Conservation (phyloP, 2,888 invertebrate species). For the Cosmia trapezina region DNA sequence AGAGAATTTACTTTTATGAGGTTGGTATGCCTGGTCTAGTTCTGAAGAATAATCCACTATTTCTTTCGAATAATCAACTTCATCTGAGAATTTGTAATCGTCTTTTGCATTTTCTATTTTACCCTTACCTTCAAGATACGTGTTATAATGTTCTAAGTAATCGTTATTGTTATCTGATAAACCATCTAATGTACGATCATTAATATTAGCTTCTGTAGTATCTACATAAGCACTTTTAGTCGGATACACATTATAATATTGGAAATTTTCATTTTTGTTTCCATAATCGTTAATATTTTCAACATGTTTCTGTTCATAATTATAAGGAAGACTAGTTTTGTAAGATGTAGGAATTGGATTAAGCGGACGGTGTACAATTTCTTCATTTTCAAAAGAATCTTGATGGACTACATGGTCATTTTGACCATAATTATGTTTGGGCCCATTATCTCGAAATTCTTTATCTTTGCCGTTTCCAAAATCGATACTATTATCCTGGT, state of each 20-base stretch:
- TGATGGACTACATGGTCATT: conserved; percentile 47
- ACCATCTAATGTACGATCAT: conserved; percentile 47
- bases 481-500: conserved; percentile 66
- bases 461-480: conserved; percentile 57
- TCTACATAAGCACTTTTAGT: conserved; percentile 46
- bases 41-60: conserved; percentile 81
- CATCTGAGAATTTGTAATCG: conserved; percentile 75
- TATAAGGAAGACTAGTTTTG: background rate
- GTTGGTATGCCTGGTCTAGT: conserved; percentile 73
- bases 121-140: conserved; percentile 19
- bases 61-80: conserved; percentile 75
- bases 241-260: conserved; percentile 15
- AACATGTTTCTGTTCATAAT: conserved; percentile 16
- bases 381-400: conserved; percentile 58
- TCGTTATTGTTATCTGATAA: conserved; percentile 56
- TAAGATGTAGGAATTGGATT: conserved; percentile 7
- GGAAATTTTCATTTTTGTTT: conserved; percentile 20
- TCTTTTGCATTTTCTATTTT: conserved; percentile 46
- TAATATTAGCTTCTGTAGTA: conserved; percentile 40
- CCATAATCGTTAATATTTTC: conserved; percentile 28
- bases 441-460: conserved; percentile 36
- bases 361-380: conserved; percentile 52
- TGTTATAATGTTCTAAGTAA: conserved; percentile 43
- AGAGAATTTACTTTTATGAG: conserved; percentile 78
- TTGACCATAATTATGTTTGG: conserved; percentile 11